Percentiles rank a stretch among this genome's conserved stretches.
Evolutionary conservation across 2,113 vertebrate species (phyloP).

Genomic region (Notothenia coriiceps): DNA sequence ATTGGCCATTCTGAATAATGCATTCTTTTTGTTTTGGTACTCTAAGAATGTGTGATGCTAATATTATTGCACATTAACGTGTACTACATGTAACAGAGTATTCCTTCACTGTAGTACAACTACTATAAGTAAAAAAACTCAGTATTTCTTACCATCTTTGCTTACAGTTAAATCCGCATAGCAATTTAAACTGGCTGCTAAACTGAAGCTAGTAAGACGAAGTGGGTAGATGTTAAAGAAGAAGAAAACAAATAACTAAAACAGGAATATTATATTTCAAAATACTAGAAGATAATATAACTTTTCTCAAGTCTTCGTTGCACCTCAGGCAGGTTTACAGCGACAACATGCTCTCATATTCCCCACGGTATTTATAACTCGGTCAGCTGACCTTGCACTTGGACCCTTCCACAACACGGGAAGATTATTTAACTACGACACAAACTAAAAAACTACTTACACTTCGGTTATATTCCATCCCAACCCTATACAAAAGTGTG

Average conservation of each 20-base stretch:
- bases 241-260: not conserved
- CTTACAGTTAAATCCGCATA: not conserved
- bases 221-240: not conserved
- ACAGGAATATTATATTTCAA: not conserved
- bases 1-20: no score
- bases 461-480: fast-evolving
- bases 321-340: slow-evolving; percentile 16
- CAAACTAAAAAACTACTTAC: fast-evolving
- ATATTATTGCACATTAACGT: no score
- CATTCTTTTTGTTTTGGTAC: no score
- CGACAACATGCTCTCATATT: slow-evolving; percentile 58
- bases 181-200: not conserved
- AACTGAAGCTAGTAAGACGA: not conserved
- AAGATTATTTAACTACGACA: fast-evolving
- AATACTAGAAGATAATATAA: not conserved
- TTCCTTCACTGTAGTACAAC: no score
- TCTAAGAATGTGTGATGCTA: no score
- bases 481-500: fast-evolving
- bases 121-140: no score
- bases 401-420: slow-evolving; percentile 54
- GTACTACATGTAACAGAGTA: no score
- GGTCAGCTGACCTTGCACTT: slow-evolving; percentile 78
- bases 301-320: not conserved
- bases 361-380: slow-evolving; percentile 74
- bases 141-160: no score